Conservation (phyloP, 2,797 vertebrate species). For the Onychomys leucogaster region DNA sequence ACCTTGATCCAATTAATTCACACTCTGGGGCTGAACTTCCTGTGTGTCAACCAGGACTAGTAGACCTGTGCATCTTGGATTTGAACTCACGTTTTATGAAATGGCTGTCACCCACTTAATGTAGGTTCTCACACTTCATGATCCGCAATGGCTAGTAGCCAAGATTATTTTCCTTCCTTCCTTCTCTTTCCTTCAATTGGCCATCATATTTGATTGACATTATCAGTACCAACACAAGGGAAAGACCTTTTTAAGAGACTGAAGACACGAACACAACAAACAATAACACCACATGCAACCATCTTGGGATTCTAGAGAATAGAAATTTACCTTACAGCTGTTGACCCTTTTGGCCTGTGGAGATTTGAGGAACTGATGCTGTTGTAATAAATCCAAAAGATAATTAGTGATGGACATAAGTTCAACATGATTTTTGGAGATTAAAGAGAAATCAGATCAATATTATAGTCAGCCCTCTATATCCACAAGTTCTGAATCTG, state of each 20-base stretch:
- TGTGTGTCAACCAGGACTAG: background rate
- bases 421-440: background rate
- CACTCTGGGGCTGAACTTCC: background rate
- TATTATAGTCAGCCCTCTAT: background rate
- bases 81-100: background rate
- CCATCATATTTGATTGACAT: background rate
- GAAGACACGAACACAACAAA: background rate
- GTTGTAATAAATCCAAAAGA: background rate
- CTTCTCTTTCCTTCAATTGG: background rate
- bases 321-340: background rate
- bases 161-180: background rate
- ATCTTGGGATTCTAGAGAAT: background rate
- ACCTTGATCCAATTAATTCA: background rate
- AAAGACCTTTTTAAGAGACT: background rate
- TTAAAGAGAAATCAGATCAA: slow-evolving; percentile 27
- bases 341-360: background rate
- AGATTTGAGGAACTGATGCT: background rate
- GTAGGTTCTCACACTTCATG: background rate
- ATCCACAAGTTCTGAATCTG: background rate
- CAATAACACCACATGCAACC: background rate
- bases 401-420: background rate
- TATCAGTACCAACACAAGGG: background rate
- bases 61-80: background rate
- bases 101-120: background rate
- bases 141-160: background rate